These are phyloP conservation scores for Boulengeromyrus knoepffleri DNA, from an alignment of 2,113 vertebrate genomes.

Conservation along the genomic window DNA sequence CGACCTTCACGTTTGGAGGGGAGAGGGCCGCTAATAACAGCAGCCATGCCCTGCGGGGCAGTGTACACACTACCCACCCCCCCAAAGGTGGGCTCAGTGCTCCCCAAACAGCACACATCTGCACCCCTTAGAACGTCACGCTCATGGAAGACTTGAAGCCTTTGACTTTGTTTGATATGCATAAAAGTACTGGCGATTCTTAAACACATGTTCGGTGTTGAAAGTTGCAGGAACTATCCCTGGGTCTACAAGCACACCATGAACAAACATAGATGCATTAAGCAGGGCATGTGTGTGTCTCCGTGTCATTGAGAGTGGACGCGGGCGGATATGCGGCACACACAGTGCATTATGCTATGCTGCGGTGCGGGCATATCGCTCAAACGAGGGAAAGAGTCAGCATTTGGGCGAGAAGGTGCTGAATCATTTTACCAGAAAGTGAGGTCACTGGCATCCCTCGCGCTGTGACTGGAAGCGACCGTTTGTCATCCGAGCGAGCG, in stretches of 20 bases:
- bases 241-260: background rate
- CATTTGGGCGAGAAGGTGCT: background rate
- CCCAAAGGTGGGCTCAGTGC: background rate
- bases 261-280: background rate
- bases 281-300: background rate
- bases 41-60: conserved; percentile 46
- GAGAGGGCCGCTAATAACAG: conserved; percentile 57
- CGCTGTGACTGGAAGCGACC: background rate
- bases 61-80: conserved; percentile 41
- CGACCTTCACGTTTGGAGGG: conserved; percentile 48
- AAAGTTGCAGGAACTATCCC: no score
- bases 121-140: background rate
- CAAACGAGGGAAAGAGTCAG: background rate
- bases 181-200: background rate
- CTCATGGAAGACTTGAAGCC: background rate
- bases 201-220: background rate
- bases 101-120: background rate
- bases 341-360: background rate
- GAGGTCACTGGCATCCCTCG: conserved; percentile 1
- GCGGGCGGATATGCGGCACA: background rate
- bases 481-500: background rate
- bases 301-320: background rate
- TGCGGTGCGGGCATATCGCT: background rate
- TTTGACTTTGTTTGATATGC: background rate
- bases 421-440: conserved; percentile 13